phyloP scores from a whole-genome alignment of 2,113 vertebrate genomes.

The Parotia lawesii region DNA sequence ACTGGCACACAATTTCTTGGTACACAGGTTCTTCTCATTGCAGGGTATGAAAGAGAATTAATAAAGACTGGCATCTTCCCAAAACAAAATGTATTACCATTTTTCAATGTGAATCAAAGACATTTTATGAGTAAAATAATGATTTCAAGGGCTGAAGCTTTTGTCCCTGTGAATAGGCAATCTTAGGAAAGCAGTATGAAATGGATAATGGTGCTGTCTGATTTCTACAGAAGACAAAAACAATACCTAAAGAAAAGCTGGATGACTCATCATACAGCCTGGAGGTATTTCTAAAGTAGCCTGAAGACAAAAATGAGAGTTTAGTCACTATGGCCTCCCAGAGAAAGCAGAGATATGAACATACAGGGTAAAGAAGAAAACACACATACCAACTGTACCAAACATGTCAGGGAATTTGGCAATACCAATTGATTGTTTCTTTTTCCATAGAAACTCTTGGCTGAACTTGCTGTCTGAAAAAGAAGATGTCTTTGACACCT shows the following conservation, averaged over 20 bases:
- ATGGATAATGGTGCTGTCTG: neutral
- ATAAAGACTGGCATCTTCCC: neutral
- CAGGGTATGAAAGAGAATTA: neutral
- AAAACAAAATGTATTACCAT: neutral
- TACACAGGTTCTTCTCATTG: neutral
- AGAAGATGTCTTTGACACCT: neutral
- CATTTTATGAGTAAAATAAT: neutral
- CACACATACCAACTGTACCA: neutral
- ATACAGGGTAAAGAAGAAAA: neutral
- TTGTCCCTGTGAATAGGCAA: neutral
- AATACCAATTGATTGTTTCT: neutral
- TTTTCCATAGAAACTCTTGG: neutral
- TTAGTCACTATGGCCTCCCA: neutral
- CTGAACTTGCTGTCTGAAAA: neutral
- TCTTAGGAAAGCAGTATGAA: neutral
- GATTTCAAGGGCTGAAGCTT: neutral
- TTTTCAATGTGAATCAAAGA: neutral
- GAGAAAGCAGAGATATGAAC: neutral
- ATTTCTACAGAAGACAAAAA: neutral
- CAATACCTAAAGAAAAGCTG: neutral
- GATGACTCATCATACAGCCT: constrained; percentile 9
- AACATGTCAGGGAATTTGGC: neutral
- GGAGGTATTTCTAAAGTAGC: neutral
- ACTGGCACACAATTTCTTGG: neutral
- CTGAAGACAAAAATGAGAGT: constrained; percentile 1